Evolutionary conservation across 2,797 vertebrate genomes (phyloP).

Genomic region (Lepilemur septentrionalis): DNA sequence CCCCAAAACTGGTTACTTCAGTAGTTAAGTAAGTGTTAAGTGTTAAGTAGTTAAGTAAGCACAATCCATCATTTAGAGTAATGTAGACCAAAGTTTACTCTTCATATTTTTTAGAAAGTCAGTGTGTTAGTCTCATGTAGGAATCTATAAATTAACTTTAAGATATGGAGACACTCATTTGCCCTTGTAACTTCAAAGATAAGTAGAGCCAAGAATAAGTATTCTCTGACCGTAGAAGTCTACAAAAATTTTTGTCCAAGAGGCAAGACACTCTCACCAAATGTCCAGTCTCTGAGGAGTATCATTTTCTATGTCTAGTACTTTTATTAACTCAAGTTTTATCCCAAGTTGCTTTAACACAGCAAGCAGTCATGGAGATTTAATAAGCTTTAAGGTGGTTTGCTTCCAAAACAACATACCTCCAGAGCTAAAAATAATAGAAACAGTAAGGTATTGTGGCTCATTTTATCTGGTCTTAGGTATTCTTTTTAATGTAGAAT

Average conservation of each 20-base stretch:
- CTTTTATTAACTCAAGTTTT: not conserved
- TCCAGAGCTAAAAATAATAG: not conserved
- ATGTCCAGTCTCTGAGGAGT: not conserved
- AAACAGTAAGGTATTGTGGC: not conserved
- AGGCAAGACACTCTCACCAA: not conserved
- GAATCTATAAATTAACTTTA: not conserved
- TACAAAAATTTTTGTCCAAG: not conserved
- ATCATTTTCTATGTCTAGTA: not conserved
- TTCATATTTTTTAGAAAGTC: not conserved
- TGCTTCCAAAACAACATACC: not conserved
- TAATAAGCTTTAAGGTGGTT: not conserved
- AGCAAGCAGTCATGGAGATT: not conserved
- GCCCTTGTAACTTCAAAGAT: not conserved
- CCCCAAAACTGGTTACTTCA: not conserved
- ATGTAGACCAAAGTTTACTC: not conserved
- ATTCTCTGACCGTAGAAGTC: not conserved
- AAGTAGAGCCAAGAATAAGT: not conserved
- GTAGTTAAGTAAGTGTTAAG: not conserved
- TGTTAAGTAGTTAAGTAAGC: not conserved
- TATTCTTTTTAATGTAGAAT: not conserved
- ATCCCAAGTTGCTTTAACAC: not conserved
- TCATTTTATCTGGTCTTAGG: not conserved
- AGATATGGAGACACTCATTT: not conserved
- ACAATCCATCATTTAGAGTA: not conserved
- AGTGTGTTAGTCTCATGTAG: not conserved